Base-by-base conservation (phyloP, 2,797 vertebrate species). In the Protonibea diacanthus region DNA sequence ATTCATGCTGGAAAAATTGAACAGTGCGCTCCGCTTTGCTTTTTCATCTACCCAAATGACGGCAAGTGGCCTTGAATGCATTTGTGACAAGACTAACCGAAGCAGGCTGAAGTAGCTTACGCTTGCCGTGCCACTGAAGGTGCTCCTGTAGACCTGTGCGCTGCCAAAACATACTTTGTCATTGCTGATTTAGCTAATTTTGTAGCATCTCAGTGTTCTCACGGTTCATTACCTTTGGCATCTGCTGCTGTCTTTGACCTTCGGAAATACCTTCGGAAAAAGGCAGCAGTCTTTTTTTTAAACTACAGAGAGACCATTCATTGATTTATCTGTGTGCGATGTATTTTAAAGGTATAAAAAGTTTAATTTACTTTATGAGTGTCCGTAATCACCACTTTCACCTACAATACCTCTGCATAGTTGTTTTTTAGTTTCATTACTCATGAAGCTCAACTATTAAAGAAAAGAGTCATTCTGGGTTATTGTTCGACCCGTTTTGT, bases 211-310 rank as follows among this genome's bases (percentile, higher is more conserved):
- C 71, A 38, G 75, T 72, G 66, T 78, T 72, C 53, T 61, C 64
- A 63, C 38, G 74, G 78, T 84, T 91, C 78, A 76, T 86, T 86
- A 90, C 38, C 49, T 72, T 44, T 58, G 27, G 77, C 76, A 85
- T 78, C 76, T 81, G 86, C 69, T 56, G 82, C 68, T 7, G 65
- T 14, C 58, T 82, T 73, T 83, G 86, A 89, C 90, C 88, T 90
- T 87, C 76, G 76, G 51, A 59, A 14, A 57, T n/a, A n/a, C n/a
- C n/a, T n/a, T n/a, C n/a, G 11, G 18, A 51, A 42, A 52, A 40
- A 23, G 49, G 9, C 5, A 29, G 29, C 29, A 5, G 27, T 27
- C n/a, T 27, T 27, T 27, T 18, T 13, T 18, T 13, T 53, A 73
- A 27, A 53, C 6, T 40, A n/a, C 12, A 3, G 17, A 44, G 0